Evolutionary conservation across 2,888 invertebrate genomes (phyloP).

Genomic region (Antheraea assamensis): DNA sequence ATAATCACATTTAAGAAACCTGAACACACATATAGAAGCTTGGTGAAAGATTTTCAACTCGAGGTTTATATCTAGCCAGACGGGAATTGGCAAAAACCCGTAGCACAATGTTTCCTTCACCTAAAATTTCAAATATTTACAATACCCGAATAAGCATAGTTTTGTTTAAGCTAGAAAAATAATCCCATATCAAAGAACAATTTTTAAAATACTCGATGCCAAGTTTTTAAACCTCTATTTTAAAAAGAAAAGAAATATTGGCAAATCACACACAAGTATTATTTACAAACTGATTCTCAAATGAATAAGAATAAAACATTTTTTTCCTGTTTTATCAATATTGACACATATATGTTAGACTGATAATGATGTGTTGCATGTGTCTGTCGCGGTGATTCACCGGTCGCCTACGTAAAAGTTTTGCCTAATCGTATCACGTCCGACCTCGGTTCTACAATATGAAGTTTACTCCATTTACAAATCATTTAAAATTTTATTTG

Average conservation of each 20-base stretch:
- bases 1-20: too few species aligned
- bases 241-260: background rate
- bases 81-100: too few species aligned
- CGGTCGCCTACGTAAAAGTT: background rate
- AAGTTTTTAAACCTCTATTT: too few species aligned
- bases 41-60: too few species aligned
- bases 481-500: background rate
- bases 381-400: background rate
- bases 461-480: background rate
- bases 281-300: background rate
- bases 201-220: too few species aligned
- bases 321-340: background rate
- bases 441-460: background rate
- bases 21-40: too few species aligned
- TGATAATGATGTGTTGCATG: background rate
- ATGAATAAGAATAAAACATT: background rate
- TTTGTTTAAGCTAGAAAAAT: too few species aligned
- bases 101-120: too few species aligned
- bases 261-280: background rate
- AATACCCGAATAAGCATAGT: too few species aligned
- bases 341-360: background rate
- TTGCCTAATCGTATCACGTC: background rate
- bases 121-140: too few species aligned
- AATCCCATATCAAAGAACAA: too few species aligned
- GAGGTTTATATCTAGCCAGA: too few species aligned